These are phyloP conservation scores for Oreohelix idahoensis DNA, from an alignment of 1,140 invertebrate genomes.

Conservation along the genomic window DNA sequence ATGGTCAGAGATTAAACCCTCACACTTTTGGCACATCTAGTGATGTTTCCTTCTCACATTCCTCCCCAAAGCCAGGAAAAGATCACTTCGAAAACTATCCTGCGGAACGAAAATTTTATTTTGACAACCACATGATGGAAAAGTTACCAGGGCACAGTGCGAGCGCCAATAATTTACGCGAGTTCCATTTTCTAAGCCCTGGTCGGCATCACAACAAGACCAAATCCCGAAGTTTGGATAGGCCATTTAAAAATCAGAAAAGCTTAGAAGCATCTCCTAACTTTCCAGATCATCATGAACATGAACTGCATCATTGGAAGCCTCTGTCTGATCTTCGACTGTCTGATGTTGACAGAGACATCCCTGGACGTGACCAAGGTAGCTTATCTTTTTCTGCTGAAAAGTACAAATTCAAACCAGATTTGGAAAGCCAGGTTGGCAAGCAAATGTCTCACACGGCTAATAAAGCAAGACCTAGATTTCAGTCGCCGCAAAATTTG, in stretches of 20 bases:
- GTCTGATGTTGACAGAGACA: neutral
- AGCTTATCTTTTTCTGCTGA: neutral
- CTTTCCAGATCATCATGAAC: neutral
- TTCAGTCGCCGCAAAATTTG: too few species aligned
- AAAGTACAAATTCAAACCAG: too few species aligned
- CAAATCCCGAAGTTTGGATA: neutral
- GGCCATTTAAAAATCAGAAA: neutral
- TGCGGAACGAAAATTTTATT: too few species aligned
- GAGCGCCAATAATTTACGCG: neutral
- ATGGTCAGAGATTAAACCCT: too few species aligned
- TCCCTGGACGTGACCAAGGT: neutral
- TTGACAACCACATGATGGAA: neutral
- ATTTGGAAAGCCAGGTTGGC: too few species aligned
- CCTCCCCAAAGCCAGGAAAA: too few species aligned
- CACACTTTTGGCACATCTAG: too few species aligned
- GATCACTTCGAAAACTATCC: too few species aligned
- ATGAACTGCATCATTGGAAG: neutral
- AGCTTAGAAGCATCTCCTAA: neutral
- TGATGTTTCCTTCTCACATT: too few species aligned
- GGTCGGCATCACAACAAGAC: neutral
- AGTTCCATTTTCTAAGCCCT: neutral
- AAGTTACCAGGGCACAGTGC: neutral
- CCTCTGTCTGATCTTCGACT: slow-evolving; percentile 10
- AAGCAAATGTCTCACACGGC: too few species aligned
- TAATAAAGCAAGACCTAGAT: neutral